A percentile compares a stretch with the other conserved stretches of the same genome.
Conservation (phyloP, 2,113 vertebrate species). For the Bubalus kerabau region DNA sequence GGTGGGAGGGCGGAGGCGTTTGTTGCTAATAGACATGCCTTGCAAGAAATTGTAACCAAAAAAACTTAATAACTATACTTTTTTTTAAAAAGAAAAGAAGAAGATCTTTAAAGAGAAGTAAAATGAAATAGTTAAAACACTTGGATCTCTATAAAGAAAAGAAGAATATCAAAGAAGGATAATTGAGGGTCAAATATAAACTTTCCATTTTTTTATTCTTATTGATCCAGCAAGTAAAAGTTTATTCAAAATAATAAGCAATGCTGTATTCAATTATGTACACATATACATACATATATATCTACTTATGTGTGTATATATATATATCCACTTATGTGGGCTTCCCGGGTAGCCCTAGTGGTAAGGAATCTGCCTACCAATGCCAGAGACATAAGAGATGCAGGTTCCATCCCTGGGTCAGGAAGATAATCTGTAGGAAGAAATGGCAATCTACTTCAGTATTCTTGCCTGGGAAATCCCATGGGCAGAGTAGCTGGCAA, state of each 20-base stretch:
- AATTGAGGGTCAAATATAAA: not conserved
- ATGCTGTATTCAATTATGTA: not conserved
- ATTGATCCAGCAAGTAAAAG: not conserved
- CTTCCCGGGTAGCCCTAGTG: not conserved
- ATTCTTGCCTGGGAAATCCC: not conserved
- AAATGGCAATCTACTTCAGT: not conserved
- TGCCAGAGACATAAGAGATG: not conserved
- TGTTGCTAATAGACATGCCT: not conserved
- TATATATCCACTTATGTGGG: not conserved
- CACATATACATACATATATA: not conserved
- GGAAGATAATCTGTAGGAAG: not conserved
- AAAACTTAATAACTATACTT: not conserved
- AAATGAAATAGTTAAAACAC: not conserved
- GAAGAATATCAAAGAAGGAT: not conserved
- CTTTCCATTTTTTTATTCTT: not conserved
- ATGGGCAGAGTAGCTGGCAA: not conserved
- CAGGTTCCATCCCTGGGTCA: not conserved
- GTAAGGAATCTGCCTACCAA: not conserved
- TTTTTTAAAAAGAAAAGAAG: not conserved
- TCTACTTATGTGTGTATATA: not conserved
- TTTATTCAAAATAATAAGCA: not conserved
- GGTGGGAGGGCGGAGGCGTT: fast-evolving
- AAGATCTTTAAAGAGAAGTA: not conserved
- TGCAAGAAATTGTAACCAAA: not conserved
- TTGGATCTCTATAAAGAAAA: not conserved